Conservation (phyloP, 2,113 vertebrate genomes). For the Bucco capensis region DNA sequence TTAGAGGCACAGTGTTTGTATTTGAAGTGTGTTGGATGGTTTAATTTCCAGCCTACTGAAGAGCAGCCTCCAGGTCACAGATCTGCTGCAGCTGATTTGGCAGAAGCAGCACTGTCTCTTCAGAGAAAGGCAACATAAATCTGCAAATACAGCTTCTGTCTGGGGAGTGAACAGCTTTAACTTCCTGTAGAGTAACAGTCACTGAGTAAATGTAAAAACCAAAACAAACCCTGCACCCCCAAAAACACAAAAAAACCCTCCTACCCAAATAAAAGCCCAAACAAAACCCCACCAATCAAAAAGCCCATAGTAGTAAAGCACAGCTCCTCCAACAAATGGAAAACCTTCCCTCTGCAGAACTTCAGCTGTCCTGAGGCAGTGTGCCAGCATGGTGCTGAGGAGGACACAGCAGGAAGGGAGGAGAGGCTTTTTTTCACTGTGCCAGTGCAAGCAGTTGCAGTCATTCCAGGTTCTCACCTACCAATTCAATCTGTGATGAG, state of each 20-base stretch:
- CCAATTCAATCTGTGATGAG: neutral
- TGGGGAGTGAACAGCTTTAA: neutral
- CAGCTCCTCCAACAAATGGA: neutral
- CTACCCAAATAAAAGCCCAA: neutral
- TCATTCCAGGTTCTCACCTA: neutral
- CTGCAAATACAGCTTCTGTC: slow-evolving; percentile 1
- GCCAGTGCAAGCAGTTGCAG: neutral
- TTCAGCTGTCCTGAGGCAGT: neutral
- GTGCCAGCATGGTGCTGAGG: neutral
- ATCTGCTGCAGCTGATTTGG: slow-evolving; percentile 32
- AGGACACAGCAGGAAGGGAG: neutral
- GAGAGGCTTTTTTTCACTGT: neutral
- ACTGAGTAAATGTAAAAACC: neutral
- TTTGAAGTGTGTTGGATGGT: neutral
- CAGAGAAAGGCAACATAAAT: slow-evolving; percentile 15
- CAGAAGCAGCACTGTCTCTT: slow-evolving; percentile 26
- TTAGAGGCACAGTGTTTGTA: neutral
- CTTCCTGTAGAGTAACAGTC: neutral
- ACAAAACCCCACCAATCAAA: neutral
- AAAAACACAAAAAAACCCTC: too few relatives aligned
- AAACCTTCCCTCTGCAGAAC: neutral
- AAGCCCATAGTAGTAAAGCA: neutral
- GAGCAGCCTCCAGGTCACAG: slow-evolving; percentile 28
- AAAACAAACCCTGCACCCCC: too few relatives aligned
- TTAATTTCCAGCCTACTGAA: slow-evolving; percentile 36